Evolutionary conservation across 2,888 invertebrate genomes (phyloP).

Genomic region (Dynastes maya): DNA sequence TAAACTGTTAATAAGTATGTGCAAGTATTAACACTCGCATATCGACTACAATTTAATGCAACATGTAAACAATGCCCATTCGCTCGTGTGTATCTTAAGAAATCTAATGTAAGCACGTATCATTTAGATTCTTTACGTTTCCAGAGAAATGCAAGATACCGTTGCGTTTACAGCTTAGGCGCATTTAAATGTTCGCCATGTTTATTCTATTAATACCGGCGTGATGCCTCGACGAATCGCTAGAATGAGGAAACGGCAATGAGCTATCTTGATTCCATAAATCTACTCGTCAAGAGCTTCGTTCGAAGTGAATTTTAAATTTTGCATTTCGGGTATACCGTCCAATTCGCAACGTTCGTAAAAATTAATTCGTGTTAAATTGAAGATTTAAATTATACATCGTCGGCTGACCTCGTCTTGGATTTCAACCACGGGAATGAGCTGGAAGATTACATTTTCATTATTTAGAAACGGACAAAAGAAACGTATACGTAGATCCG

Average conservation of each 20-base stretch:
- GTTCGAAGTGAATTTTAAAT: neutral
- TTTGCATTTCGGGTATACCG: neutral
- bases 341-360: slow-evolving; percentile 4
- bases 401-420: neutral
- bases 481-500: slow-evolving; percentile 1
- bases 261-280: neutral
- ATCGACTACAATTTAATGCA: no score
- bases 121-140: no score
- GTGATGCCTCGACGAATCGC: neutral
- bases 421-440: neutral
- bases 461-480: slow-evolving; percentile 25
- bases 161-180: neutral
- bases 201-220: neutral
- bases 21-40: no score
- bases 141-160: neutral
- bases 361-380: slow-evolving; percentile 26
- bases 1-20: no score
- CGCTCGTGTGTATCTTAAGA: no score
- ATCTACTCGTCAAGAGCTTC: neutral
- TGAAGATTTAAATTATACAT: slow-evolving; percentile 32
- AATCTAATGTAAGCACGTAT: no score
- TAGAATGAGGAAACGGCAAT: neutral
- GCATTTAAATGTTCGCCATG: neutral
- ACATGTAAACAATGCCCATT: no score
- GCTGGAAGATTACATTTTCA: slow-evolving; percentile 34